Evolutionary conservation across 2,113 vertebrate species (phyloP).

Genomic region (Grus americana): DNA sequence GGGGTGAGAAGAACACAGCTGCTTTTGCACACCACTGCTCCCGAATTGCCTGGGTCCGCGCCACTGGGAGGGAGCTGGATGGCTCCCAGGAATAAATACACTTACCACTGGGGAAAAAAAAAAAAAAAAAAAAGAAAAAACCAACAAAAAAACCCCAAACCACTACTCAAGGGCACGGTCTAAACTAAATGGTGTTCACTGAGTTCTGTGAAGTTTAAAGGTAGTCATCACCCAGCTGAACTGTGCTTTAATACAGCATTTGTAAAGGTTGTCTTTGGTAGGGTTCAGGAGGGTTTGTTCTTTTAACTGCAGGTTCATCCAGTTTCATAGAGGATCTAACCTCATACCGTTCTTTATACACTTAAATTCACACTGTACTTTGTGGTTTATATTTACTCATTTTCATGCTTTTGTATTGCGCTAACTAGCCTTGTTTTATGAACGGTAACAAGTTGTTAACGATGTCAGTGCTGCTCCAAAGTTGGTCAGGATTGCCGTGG

Average conservation of each 20-base stretch:
- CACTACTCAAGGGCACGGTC: not conserved
- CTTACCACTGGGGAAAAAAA: not conserved
- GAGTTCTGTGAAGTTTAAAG: not conserved
- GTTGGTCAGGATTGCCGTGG: not conserved
- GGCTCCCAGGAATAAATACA: not conserved
- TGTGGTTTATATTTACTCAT: not conserved
- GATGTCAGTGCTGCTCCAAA: not conserved
- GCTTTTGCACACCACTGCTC: not conserved
- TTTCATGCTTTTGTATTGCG: not conserved
- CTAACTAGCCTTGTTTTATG: not conserved
- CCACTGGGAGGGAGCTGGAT: not conserved
- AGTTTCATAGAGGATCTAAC: not conserved
- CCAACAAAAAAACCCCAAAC: too few relatives aligned
- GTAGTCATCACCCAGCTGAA: not conserved
- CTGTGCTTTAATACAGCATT: not conserved
- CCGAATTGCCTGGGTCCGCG: not conserved
- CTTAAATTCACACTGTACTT: not conserved
- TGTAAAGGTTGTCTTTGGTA: not conserved
- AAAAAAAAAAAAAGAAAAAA: not conserved
- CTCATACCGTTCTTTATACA: not conserved
- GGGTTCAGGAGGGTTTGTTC: not conserved
- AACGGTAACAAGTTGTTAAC: not conserved
- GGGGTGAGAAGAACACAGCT: slow-evolving; percentile 8
- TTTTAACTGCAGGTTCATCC: not conserved
- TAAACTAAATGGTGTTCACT: not conserved